Evolutionary conservation across 2,888 invertebrate genomes (phyloP), one percentile per base, ranked within the genome.

Genomic region (Archips xylosteana): DNA sequence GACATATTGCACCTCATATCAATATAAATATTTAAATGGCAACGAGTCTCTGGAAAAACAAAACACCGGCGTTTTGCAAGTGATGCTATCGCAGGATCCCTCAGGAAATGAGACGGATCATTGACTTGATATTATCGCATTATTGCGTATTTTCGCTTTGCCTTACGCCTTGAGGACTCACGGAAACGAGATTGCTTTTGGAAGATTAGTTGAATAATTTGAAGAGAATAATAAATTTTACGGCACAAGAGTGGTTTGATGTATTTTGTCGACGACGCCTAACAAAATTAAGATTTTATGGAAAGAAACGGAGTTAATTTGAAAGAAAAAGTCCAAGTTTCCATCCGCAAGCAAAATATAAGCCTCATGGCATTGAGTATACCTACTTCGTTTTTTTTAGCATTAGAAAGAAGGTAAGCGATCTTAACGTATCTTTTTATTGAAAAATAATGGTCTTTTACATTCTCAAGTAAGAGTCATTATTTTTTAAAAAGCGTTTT

Each of bases 21-120:
- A 1, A 13, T 49, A 64, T n/a, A 39, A 12, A 10, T 42, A 39
- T 51, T 59, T 32, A 32, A 61, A 61, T 54, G 34, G 36, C 54
- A 45, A 15, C 23, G 5, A 57, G 49, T 34, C n/a, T 59, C 23
- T 63, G 54, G 34, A 39, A 62, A 67, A 57, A 67, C 54, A 68
- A 70, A 76, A 74, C 76, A 70, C 66, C 60, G 47, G 65, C 70
- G 74, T 76, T 77, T 77, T 77, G 77, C 76, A 76, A 77, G 76
- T 69, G 76, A 76, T 76, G 75, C 71, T 78, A 78, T 78, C 78
- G 60, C 61, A 13, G 49, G 47, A 71, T 74, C 76, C 74, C 74
- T 36, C 70, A 75, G 80, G 79, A 80, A 79, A 80, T 80, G 77
- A 78, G 76, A 67, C 77, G 77, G 76, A 77, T 80, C 80, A 79